Evolutionary conservation across 2,797 vertebrate species (phyloP).

Genomic region (Premnoplex brunnescens): DNA sequence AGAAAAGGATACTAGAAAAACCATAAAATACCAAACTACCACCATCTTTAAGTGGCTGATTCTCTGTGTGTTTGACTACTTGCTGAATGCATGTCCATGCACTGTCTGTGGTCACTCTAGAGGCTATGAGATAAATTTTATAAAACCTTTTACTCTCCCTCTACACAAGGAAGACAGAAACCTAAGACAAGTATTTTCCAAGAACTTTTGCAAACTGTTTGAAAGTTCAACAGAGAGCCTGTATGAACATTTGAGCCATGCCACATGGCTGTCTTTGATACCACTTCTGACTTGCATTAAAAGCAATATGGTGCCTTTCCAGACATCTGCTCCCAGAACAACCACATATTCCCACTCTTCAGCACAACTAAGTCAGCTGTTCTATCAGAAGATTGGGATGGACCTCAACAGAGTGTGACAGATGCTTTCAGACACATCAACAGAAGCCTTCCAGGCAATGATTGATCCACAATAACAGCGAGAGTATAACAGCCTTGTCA

Average conservation of each 20-base stretch:
- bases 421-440: background rate
- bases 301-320: background rate
- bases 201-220: background rate
- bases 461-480: background rate
- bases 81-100: background rate
- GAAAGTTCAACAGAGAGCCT: background rate
- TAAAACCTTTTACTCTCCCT: background rate
- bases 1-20: background rate
- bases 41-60: background rate
- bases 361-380: background rate
- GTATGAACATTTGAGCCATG: background rate
- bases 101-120: background rate
- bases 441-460: background rate
- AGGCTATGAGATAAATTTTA: background rate
- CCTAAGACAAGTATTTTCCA: background rate
- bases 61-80: background rate
- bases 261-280: background rate
- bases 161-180: background rate
- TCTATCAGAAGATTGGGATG: background rate
- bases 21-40: accelerated
- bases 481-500: background rate
- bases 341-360: background rate
- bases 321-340: background rate
- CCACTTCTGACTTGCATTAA: background rate
- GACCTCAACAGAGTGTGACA: background rate